These are phyloP conservation scores for Helicorthomorpha holstii DNA, from an alignment of 1,140 invertebrate species.

Conservation along the genomic window DNA sequence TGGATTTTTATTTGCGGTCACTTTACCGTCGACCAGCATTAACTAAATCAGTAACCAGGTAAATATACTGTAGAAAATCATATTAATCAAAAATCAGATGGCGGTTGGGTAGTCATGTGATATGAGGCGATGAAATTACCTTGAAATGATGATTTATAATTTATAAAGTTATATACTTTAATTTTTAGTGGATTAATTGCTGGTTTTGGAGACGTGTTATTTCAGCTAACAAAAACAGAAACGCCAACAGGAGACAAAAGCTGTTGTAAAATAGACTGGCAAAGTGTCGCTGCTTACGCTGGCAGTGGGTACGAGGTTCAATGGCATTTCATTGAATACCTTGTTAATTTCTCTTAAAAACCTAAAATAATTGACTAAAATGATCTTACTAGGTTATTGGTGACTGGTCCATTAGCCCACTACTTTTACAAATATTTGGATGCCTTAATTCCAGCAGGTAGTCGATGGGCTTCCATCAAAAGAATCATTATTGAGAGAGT, in stretches of 20 bases:
- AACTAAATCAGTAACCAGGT: not conserved
- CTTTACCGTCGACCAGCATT: not conserved
- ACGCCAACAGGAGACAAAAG: not conserved
- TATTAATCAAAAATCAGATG: too few species aligned
- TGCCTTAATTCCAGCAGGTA: not conserved
- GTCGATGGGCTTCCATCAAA: not conserved
- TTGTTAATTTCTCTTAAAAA: too few species aligned
- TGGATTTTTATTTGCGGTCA: not conserved
- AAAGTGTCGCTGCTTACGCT: not conserved
- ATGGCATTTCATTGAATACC: too few species aligned
- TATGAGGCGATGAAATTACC: too few species aligned
- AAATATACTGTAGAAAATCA: too few species aligned
- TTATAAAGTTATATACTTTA: too few species aligned
- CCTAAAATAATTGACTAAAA: too few species aligned
- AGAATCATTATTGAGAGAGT: not conserved
- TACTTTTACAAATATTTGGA: not conserved
- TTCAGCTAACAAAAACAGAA: not conserved
- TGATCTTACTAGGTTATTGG: not conserved
- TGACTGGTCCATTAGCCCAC: not conserved
- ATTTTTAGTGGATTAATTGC: not conserved
- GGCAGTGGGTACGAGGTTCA: not conserved
- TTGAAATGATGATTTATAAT: too few species aligned
- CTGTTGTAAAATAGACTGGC: not conserved
- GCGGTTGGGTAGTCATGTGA: too few species aligned
- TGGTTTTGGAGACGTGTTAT: not conserved